Evolutionary conservation across 1,140 invertebrate species (phyloP).

Genomic region (Papilio machaon): DNA sequence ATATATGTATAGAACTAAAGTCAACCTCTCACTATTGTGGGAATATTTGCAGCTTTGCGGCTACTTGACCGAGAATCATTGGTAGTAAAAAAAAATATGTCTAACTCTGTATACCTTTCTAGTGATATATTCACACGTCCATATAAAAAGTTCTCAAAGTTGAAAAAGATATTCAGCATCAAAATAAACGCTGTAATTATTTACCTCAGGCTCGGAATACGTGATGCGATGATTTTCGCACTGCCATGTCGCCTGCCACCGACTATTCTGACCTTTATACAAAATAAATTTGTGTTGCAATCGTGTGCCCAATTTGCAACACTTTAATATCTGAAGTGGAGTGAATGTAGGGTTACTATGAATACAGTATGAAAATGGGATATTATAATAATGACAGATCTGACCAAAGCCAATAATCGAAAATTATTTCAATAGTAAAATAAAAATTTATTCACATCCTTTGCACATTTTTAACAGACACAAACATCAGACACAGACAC

Average conservation of each 20-base stretch:
- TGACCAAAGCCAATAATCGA: background rate
- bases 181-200: background rate
- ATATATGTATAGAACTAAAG: background rate
- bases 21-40: background rate
- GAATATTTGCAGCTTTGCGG: background rate
- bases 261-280: slow-evolving; percentile 36
- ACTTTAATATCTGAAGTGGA: slow-evolving; percentile 37
- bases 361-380: background rate
- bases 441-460: background rate
- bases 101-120: too few relatives aligned
- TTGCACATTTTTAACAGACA: background rate
- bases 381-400: background rate
- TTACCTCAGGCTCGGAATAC: background rate
- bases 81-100: too few relatives aligned
- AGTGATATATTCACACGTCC: too few relatives aligned
- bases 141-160: background rate
- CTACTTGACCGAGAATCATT: background rate
- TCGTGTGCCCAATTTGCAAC: slow-evolving; percentile 31
- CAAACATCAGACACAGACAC: too few relatives aligned
- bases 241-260: too few relatives aligned
- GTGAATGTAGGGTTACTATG: slow-evolving; percentile 3
- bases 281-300: slow-evolving; percentile 36
- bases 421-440: background rate
- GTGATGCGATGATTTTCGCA: slow-evolving; percentile 3
- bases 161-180: background rate